Conservation (phyloP, 2,113 vertebrate species). For the Spilogale gracilis region DNA sequence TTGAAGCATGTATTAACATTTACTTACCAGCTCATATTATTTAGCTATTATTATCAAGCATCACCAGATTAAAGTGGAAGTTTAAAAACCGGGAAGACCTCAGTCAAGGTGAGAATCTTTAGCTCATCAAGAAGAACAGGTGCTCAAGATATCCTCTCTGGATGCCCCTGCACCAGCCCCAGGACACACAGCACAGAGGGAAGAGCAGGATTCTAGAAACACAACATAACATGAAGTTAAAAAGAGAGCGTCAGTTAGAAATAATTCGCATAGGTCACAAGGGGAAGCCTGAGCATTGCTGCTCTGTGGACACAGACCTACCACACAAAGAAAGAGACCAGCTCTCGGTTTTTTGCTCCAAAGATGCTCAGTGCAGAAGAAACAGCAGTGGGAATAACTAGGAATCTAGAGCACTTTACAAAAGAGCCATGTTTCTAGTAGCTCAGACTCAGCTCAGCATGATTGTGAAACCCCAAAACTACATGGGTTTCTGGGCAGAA, state of each 20-base stretch:
- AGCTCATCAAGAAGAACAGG: neutral
- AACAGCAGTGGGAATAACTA: neutral
- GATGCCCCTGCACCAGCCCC: neutral
- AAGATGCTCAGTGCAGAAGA: neutral
- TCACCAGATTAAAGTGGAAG: conserved; percentile 57
- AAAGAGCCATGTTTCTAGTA: neutral
- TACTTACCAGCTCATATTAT: conserved; percentile 31
- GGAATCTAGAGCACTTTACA: neutral
- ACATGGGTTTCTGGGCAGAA: neutral
- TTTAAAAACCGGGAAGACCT: conserved; percentile 62
- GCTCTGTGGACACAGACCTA: neutral
- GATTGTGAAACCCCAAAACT: neutral
- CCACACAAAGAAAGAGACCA: neutral
- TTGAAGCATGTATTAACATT: conserved; percentile 60
- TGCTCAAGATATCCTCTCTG: conserved; percentile 36
- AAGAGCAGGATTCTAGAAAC: conserved; percentile 72
- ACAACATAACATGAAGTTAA: conserved; percentile 63
- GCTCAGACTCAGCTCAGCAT: neutral
- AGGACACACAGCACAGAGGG: conserved; percentile 32
- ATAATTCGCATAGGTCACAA: neutral
- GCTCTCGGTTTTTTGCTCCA: neutral
- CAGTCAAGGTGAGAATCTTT: conserved; percentile 14
- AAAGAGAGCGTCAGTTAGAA: conserved; percentile 67
- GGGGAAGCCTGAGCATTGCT: neutral
- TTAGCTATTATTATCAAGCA: conserved; percentile 56